phyloP scores from a whole-genome alignment of 2,888 invertebrate species.

The Selenia dentaria region DNA sequence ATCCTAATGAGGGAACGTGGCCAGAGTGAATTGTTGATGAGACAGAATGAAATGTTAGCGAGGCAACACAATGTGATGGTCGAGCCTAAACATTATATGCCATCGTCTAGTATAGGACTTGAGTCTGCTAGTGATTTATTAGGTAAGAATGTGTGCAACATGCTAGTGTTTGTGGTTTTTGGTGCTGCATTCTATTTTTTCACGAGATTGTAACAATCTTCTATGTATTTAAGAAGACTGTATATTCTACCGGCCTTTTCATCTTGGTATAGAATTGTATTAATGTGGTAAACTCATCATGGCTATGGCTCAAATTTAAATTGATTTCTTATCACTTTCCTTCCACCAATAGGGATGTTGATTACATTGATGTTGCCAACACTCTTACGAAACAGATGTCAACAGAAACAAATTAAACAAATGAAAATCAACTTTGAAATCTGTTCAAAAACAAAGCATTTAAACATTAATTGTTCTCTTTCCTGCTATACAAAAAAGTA shows the following conservation, averaged over 20 bases:
- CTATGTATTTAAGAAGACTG: not conserved
- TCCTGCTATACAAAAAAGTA: no score
- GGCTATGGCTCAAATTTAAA: no score
- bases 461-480: no score
- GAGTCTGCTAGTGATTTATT: constrained; percentile 80
- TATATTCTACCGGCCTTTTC: not conserved
- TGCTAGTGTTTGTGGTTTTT: constrained; percentile 5
- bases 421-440: no score
- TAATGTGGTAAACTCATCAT: no score
- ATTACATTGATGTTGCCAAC: no score
- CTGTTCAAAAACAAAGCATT: no score
- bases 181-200: constrained; percentile 16
- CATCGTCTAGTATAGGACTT: constrained; percentile 69
- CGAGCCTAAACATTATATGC: constrained; percentile 73
- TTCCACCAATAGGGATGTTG: no score
- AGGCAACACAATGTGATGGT: constrained; percentile 67
- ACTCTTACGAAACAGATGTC: no score
- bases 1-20: constrained; percentile 62
- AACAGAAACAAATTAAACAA: no score
- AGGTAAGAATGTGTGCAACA: constrained; percentile 53
- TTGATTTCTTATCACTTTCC: no score
- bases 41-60: constrained; percentile 71
- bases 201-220: not conserved
- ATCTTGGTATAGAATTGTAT: no score
- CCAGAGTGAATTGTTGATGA: constrained; percentile 67